These are phyloP conservation scores for Protomyctophum bolini DNA, from an alignment of 2,113 vertebrate species.

Conservation along the genomic window DNA sequence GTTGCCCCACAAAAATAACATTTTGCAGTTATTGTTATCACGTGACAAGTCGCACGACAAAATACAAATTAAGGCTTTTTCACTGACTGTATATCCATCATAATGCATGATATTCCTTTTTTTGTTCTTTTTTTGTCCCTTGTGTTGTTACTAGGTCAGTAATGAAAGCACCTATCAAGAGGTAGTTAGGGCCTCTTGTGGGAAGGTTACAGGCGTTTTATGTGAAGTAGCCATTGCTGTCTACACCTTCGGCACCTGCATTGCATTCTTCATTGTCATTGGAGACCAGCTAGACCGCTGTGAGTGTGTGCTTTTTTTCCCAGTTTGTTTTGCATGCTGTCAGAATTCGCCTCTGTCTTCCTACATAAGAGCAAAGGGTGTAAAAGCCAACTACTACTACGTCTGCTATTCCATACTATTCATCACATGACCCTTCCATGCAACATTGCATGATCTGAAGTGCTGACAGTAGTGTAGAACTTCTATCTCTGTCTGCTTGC, in stretches of 20 bases:
- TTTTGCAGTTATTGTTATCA: too few species aligned
- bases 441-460: neutral
- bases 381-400: conserved; percentile 10
- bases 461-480: conserved; percentile 52
- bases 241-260: conserved; percentile 98
- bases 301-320: conserved; percentile 73
- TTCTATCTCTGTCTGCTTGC: neutral
- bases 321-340: neutral
- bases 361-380: conserved; percentile 44
- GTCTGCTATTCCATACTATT: conserved; percentile 39
- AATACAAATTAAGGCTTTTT: neutral
- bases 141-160: conserved; percentile 78
- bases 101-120: neutral
- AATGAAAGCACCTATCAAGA: conserved; percentile 96
- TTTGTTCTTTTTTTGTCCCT: conserved; percentile 7
- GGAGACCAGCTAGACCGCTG: conserved; percentile 96
- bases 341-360: neutral
- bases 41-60: too few species aligned
- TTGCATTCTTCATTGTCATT: conserved; percentile 97
- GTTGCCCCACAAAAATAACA: too few species aligned
- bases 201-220: conserved; percentile 85
- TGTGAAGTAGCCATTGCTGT: conserved; percentile 91
- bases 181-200: conserved; percentile 92
- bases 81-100: neutral
- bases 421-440: conserved; percentile 51